A percentile compares a stretch with the other conserved stretches of the same genome.
phyloP scores from a whole-genome alignment of 1,140 invertebrate species.

The Atta cephalotes region DNA sequence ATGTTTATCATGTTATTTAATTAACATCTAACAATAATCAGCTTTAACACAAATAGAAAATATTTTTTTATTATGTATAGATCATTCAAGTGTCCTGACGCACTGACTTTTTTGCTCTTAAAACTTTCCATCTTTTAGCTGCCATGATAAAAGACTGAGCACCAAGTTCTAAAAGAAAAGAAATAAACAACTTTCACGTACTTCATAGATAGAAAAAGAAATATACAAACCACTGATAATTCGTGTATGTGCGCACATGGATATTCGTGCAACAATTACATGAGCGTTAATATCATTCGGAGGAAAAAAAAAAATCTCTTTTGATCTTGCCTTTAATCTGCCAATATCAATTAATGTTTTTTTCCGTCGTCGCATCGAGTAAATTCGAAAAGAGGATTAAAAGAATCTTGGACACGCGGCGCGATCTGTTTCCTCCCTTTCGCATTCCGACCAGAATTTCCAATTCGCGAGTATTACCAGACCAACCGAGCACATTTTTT shows the following conservation, averaged over 20 bases:
- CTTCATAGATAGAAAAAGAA: slow-evolving; percentile 8
- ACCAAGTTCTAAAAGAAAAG: not conserved
- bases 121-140: not conserved
- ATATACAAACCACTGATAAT: not conserved
- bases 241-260: too few relatives aligned
- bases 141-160: not conserved
- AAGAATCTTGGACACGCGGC: slow-evolving; percentile 29
- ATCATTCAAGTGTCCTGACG: not conserved
- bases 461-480: slow-evolving; percentile 74
- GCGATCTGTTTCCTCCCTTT: slow-evolving; percentile 24
- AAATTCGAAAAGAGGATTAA: slow-evolving; percentile 25
- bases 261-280: slow-evolving; percentile 44
- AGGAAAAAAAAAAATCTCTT: slow-evolving; percentile 7
- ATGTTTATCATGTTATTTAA: too few relatives aligned
- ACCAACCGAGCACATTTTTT: slow-evolving; percentile 69
- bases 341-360: slow-evolving; percentile 44
- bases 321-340: slow-evolving; percentile 49
- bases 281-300: slow-evolving; percentile 21
- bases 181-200: slow-evolving; percentile 1
- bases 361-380: slow-evolving; percentile 29
- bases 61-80: too few relatives aligned
- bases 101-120: not conserved
- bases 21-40: too few relatives aligned
- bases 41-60: too few relatives aligned
- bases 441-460: slow-evolving; percentile 62